A percentile compares a stretch with the other conserved stretches of the same genome.
Evolutionary conservation across 2,888 invertebrate species (phyloP).

Genomic region (Microctonus hyperodae): DNA sequence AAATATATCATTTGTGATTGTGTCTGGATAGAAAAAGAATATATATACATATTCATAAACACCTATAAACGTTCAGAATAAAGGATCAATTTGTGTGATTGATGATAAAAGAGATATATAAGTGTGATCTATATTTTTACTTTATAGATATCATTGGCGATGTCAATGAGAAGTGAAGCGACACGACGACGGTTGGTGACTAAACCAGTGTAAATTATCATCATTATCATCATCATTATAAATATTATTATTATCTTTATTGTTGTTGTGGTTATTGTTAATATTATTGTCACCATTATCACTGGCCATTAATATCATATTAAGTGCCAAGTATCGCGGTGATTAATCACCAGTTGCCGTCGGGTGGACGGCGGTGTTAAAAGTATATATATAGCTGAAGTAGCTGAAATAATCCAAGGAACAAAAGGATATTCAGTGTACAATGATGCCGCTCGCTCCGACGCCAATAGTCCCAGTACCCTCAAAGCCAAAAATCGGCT

Average conservation of each 20-base stretch:
- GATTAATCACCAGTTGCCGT: constrained; percentile 15
- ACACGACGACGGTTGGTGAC: background rate
- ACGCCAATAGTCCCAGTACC: constrained; percentile 91
- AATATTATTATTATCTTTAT: too few species aligned
- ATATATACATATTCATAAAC: background rate
- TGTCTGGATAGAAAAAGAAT: background rate
- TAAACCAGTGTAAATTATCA: background rate
- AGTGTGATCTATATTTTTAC: background rate
- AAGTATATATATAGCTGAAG: constrained; percentile 27
- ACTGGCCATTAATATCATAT: background rate
- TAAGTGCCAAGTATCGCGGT: background rate
- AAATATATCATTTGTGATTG: background rate
- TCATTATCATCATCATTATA: too few species aligned
- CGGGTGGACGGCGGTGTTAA: constrained; percentile 17
- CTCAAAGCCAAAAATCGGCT: constrained; percentile 92
- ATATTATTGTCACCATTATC: background rate
- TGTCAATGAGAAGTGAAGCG: constrained; percentile 25
- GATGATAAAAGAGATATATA: background rate
- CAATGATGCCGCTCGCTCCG: constrained; percentile 95
- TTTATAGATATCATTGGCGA: constrained; percentile 15
- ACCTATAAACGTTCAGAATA: background rate
- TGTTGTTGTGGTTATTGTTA: too few species aligned
- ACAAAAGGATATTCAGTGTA: constrained; percentile 57
- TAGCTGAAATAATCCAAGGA: constrained; percentile 21
- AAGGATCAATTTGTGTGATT: constrained; percentile 7